Evolutionary conservation across 1,140 invertebrate genomes (phyloP).

Genomic region (Steinernema feltiae): DNA sequence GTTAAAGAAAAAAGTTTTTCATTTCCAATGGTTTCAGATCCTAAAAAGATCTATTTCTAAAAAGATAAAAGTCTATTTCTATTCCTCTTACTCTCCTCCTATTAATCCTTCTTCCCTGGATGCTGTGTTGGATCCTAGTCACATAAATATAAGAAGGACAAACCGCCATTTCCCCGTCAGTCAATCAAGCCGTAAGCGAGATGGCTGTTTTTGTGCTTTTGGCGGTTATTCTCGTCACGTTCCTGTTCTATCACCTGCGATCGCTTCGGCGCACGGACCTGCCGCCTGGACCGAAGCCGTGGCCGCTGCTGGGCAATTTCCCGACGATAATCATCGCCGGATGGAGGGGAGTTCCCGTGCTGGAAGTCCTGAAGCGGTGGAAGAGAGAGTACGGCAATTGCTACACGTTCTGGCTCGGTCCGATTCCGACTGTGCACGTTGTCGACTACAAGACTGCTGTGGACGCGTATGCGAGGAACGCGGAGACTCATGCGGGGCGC

Average conservation of each 20-base stretch:
- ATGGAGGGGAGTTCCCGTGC: neutral
- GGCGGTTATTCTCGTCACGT: neutral
- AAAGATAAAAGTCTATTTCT: no score
- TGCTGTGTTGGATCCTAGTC: no score
- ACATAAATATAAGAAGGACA: no score
- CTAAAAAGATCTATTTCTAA: no score
- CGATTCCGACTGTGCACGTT: conserved; percentile 14
- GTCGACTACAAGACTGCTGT: neutral
- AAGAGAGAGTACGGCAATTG: conserved; percentile 15
- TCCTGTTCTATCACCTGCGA: neutral
- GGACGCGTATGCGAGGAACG: conserved; percentile 16
- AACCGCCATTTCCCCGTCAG: no score
- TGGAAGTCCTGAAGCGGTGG: neutral
- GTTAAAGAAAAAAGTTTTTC: no score
- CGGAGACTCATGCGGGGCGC: neutral
- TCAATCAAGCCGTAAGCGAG: neutral
- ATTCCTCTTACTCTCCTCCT: no score
- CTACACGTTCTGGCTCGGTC: conserved; percentile 21
- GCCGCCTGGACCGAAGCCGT: neutral
- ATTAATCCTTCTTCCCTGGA: no score
- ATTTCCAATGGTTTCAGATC: no score
- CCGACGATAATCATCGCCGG: neutral
- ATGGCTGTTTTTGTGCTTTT: neutral
- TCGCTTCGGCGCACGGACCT: neutral
- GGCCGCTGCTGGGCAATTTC: neutral